Base-by-base conservation (phyloP, 2,888 invertebrate species). In the Colletes collaris region DNA sequence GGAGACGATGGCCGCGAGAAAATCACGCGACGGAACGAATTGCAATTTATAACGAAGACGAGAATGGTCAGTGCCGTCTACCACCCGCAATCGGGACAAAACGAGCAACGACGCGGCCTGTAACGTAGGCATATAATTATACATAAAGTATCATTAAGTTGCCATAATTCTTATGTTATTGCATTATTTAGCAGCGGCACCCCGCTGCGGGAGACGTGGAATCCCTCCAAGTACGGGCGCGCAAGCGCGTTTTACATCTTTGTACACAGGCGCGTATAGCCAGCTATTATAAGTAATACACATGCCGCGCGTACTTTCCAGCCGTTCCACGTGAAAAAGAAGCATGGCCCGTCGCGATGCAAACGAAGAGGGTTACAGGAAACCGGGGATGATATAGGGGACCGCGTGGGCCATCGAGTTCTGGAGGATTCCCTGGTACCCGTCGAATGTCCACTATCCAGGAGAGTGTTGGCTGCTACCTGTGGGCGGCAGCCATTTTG, bases 131-230 rank as follows among this genome's bases (percentile, higher is more conserved):
- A 81, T 84, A 88, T 90, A 91, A 92, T 92, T 92, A 92, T 89
- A 89, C 91, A 91, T 91, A 92, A 92, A 92, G 89, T 91, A 91
- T 91, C 91, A 91, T 91, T 90, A 91, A 90, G 89, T 91, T 90
- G 90, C 91, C 89, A 90, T 92, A 92, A 91, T 91, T 92, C 91
- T 91, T 90, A 82, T 84, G 89, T 92, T 92, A 92, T 92, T 92
- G 91, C 91, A 90, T 92, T 92, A 92, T 92, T 92, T 92, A 92
- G 91, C 89, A 76, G 76, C 75, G 90, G 88, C 88, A 63, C 88
- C 92, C 91, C 83, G 90, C 89, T 87, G 92, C 50, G 91, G 75
- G 65, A 87, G 87, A 90, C 85, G 88, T 74, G 88, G 87, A 91
- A 89, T 90, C 88, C 84, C 84, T 79, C 83, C 83, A 82, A 71